Evolutionary conservation across 2,888 invertebrate species (phyloP).

Genomic region (Habroteleia sp.): DNA sequence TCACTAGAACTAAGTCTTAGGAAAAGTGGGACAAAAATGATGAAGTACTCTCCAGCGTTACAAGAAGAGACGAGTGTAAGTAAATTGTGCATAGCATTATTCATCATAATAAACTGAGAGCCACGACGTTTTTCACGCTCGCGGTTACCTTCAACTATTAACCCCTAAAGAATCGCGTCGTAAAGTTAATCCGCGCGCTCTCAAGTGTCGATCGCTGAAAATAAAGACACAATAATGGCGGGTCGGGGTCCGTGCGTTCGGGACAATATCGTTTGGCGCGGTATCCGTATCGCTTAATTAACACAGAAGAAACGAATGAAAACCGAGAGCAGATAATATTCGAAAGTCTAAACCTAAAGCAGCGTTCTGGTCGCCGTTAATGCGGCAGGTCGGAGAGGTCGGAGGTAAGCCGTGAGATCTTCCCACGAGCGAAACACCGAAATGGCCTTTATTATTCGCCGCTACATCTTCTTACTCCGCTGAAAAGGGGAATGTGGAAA

Average conservation of each 20-base stretch:
- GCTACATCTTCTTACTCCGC: constrained; percentile 60
- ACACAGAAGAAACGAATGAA: constrained; percentile 65
- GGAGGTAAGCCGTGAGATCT: constrained; percentile 76
- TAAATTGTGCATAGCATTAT: constrained; percentile 31
- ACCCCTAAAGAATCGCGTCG: constrained; percentile 37
- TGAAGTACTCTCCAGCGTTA: no score
- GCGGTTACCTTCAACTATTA: constrained; percentile 48
- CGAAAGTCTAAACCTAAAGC: constrained; percentile 60
- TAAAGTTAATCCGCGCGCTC: constrained; percentile 41
- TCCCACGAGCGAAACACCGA: constrained; percentile 73
- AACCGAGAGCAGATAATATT: constrained; percentile 64
- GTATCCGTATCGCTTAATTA: constrained; percentile 69
- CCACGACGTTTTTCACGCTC: constrained; percentile 36
- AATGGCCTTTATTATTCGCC: constrained; percentile 67
- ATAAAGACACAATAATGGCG: constrained; percentile 36
- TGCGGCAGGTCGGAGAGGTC: constrained; percentile 69
- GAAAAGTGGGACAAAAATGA: no score
- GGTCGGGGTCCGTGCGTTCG: constrained; percentile 5
- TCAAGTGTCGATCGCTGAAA: constrained; percentile 44
- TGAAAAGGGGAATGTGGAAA: constrained; percentile 56
- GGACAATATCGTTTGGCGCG: constrained; percentile 14
- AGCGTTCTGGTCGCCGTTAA: constrained; percentile 64
- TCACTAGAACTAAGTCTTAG: no score
- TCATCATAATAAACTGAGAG: constrained; percentile 28
- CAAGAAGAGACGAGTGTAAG: no score